These are phyloP conservation scores for Acanthurus lineatus DNA, from an alignment of 2,797 vertebrate species.

Conservation along the genomic window DNA sequence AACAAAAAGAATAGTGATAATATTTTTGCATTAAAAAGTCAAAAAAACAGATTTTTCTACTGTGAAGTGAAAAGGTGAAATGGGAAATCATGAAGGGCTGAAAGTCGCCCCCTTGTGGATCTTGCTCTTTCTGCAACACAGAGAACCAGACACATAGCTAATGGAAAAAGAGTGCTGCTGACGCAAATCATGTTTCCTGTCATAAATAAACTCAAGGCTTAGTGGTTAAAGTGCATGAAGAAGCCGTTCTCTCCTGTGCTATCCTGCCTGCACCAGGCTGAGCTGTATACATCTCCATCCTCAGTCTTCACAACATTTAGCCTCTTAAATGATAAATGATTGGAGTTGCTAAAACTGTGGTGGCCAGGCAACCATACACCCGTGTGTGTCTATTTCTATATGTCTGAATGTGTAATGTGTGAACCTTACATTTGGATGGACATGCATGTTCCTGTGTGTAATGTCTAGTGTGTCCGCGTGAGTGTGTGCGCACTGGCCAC, in stretches of 20 bases:
- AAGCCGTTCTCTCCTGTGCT: slow-evolving; percentile 41
- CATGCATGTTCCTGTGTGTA: slow-evolving; percentile 21
- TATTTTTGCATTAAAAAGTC: not conserved
- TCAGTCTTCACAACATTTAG: slow-evolving; percentile 10
- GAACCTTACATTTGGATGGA: slow-evolving; percentile 1
- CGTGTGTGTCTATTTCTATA: not conserved
- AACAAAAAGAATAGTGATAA: not conserved
- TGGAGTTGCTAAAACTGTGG: slow-evolving; percentile 24
- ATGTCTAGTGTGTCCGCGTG: slow-evolving; percentile 15
- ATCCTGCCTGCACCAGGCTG: slow-evolving; percentile 19
- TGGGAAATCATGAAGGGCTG: slow-evolving; percentile 25
- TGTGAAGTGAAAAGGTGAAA: not conserved
- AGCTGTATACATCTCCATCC: slow-evolving; percentile 35
- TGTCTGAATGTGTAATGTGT: slow-evolving; percentile 6
- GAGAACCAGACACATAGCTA: slow-evolving; percentile 41
- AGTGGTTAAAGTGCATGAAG: slow-evolving; percentile 45
- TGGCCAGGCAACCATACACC: not conserved
- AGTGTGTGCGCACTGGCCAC: slow-evolving; percentile 41
- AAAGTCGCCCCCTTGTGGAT: slow-evolving; percentile 75
- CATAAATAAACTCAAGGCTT: slow-evolving; percentile 76
- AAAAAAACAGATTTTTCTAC: not conserved
- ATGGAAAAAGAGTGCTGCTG: slow-evolving; percentile 70
- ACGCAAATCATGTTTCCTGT: slow-evolving; percentile 79
- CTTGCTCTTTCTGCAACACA: not conserved
- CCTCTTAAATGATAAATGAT: slow-evolving; percentile 39